Base-by-base conservation (phyloP, 1,140 invertebrate genomes). In the Anastrepha ludens region DNA sequence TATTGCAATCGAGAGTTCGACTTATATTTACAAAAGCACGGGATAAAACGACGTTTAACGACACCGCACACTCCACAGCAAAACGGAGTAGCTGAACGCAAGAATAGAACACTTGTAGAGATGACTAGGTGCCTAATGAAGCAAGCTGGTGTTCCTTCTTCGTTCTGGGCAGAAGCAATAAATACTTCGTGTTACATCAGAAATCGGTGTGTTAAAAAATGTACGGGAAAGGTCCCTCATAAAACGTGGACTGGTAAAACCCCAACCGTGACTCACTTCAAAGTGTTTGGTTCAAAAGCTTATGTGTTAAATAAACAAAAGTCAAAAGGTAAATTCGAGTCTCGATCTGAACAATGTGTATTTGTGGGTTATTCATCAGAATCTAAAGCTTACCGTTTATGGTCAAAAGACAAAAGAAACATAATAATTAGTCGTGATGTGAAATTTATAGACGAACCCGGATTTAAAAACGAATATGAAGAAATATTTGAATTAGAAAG, bases 1-100 rank as follows among this genome's bases (percentile, higher is more conserved):
- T 29, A 29, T 29, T 29, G 29, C 29, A 29, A 29, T 29, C 29
- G 29, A 29, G 29, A 29, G 29, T 29, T 29, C 29, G 29, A 29
- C 29, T 29, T 29, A 29, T 29, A 29, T 29, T 29, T 29, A 29
- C 29, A 87, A 55, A 50, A 50, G 39, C 39, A 86, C 20, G 86
- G 62, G 3, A 87, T 87, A 87, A 87, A 87, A 70, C 60, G 86
- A 87, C 62, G 86, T 8, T 62, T 87, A 87, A 70, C 62, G 11
- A 62, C 65, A 41, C 59, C 86, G 58, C 15, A 86, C 62, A 86
- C 59, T 39, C 86, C 59, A 59, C 59, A 86, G 59, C 86, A 29
- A 29, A 29, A 29, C 29, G 29, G 29, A 29, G 29, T 29, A 29
- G 29, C 29, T 29, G 29, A 29, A 29, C 29, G 29, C 29, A 29